Conservation (phyloP, 1,140 invertebrate genomes). For the Telenomus remus region DNA sequence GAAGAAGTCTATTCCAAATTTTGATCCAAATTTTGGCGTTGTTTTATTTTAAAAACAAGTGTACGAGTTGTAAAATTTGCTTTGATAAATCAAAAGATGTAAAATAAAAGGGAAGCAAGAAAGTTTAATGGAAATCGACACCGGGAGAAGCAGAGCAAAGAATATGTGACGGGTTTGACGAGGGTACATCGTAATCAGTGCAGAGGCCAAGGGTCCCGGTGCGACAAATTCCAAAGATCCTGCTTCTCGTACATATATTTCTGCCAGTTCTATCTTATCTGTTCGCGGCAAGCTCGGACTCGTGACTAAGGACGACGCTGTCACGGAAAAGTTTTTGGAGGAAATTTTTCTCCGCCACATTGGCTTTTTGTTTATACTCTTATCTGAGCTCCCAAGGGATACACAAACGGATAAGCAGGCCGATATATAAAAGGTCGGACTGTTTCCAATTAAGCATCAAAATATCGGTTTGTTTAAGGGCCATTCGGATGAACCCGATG, state of each 20-base stretch:
- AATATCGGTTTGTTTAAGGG: conserved; percentile 13
- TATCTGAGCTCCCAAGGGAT: conserved; percentile 44
- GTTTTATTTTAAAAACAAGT: not conserved
- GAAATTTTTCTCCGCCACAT: conserved; percentile 34
- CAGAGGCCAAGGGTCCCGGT: conserved; percentile 47
- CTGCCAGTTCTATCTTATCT: conserved; percentile 55
- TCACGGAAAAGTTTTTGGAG: conserved; percentile 47
- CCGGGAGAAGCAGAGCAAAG: conserved; percentile 7
- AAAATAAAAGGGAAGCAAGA: conserved; percentile 18
- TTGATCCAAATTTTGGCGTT: no score
- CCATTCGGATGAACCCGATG: no score
- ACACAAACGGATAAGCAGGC: not conserved
- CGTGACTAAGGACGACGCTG: conserved; percentile 53
- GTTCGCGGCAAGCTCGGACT: conserved; percentile 38
- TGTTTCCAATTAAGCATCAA: conserved; percentile 29
- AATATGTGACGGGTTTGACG: conserved; percentile 51
- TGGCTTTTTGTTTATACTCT: conserved; percentile 50
- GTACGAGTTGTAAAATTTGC: not conserved
- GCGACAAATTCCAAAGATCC: conserved; percentile 58
- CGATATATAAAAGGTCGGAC: not conserved
- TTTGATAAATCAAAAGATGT: not conserved
- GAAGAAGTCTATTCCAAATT: no score
- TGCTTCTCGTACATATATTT: conserved; percentile 26
- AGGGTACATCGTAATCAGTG: conserved; percentile 58
- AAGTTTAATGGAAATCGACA: conserved; percentile 26